Percentiles rank a stretch among this genome's conserved stretches.
Conservation (phyloP, 2,797 vertebrate species). For the Cyclopterus lumpus region DNA sequence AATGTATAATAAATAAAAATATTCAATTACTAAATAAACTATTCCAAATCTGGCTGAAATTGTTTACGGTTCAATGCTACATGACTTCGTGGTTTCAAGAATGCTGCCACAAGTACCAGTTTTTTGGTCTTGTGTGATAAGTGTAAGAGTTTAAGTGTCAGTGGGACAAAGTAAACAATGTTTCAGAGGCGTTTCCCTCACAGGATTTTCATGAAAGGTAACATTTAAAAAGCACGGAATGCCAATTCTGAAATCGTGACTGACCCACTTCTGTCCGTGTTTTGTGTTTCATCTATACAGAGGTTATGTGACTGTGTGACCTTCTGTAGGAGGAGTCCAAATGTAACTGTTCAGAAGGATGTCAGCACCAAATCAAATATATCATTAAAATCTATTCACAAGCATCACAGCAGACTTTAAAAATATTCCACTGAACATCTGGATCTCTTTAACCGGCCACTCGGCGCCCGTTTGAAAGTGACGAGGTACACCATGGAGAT, state of each 20-base stretch:
- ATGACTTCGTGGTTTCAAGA: background rate
- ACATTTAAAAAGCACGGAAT: no score
- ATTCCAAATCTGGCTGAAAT: background rate
- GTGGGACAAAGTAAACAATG: no score
- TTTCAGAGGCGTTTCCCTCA: no score
- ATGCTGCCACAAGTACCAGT: background rate
- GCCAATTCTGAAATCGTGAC: no score
- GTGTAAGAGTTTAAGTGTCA: no score
- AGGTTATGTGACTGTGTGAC: no score
- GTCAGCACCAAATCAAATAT: background rate
- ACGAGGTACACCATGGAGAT: background rate
- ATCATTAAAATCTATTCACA: background rate
- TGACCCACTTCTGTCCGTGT: no score
- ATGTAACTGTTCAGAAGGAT: background rate
- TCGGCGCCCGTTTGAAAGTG: background rate
- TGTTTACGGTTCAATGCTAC: background rate
- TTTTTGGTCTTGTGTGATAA: background rate
- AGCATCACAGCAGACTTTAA: background rate
- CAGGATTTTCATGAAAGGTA: no score
- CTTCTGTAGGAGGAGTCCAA: no score
- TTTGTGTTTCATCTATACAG: no score
- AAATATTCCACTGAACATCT: background rate
- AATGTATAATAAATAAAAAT: no score
- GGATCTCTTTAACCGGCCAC: background rate
- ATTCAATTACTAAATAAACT: no score